Base-by-base conservation (phyloP, 1,140 invertebrate genomes). In the Geopemphigus sp. region DNA sequence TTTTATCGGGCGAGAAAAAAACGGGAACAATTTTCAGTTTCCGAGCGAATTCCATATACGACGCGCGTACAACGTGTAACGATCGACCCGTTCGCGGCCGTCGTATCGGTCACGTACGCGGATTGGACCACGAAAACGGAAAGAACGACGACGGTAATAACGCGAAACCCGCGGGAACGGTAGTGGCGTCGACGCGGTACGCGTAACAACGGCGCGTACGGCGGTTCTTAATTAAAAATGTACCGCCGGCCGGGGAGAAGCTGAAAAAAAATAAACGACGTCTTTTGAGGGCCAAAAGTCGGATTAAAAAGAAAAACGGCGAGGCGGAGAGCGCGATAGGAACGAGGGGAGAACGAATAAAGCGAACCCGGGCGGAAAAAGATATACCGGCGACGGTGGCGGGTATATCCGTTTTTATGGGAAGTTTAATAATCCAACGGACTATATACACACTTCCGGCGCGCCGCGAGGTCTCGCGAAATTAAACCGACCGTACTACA, bases 141-240 rank as follows among this genome's bases (percentile, higher is more conserved):
- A n/a, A n/a, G n/a, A n/a, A n/a, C n/a, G n/a, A n/a, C n/a, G n/a
- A n/a, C n/a, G 56, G 56, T 10, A 63, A 63, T 63, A 10, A 63
- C 29, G 29, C 11, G 19, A 26, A 63, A 63, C 59, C 59, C 22
- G 14, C 47, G 6, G n/a, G n/a, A n/a, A 14, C 47, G 47, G 14
- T 14, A 8, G 47, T 15, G 6, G 56, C 22, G 56, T 59, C 6
- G 17, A 59, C 22, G 17, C 15, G 17, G n/a, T n/a, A n/a, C n/a
- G n/a, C n/a, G n/a, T n/a, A n/a, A n/a, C n/a, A n/a, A n/a, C n/a
- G n/a, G n/a, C n/a, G n/a, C n/a, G n/a, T n/a, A n/a, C n/a, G n/a
- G n/a, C n/a, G n/a, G n/a, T 59, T 63, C 59, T 63, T 63, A 63
- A 63, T 63, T 63, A 63, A 63, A 63, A 63, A 63, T 26, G 59